A percentile compares a stretch with the other conserved stretches of the same genome.
Conservation (phyloP, 2,797 vertebrate species). For the Acanthopagrus latus region DNA sequence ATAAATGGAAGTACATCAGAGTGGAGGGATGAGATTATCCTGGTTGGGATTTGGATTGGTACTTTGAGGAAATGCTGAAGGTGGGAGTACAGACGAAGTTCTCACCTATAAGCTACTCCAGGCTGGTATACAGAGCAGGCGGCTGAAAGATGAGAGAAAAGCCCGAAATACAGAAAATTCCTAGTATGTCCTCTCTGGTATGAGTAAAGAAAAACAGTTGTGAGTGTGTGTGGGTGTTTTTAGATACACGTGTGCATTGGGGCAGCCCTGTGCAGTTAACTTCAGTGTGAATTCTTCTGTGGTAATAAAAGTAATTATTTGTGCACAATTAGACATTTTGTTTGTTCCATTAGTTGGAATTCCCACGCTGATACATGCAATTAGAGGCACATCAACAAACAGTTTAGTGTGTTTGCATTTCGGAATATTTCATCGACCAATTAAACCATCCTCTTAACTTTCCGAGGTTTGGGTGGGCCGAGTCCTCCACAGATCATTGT, state of each 20-base stretch:
- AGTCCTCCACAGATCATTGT: constrained; percentile 24
- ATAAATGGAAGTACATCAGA: constrained; percentile 84
- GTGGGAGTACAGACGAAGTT: constrained; percentile 74
- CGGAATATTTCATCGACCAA: constrained; percentile 47
- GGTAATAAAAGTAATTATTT: constrained; percentile 53
- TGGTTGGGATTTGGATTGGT: constrained; percentile 79
- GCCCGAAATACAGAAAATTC: constrained; percentile 40
- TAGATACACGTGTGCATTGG: too few species aligned
- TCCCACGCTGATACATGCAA: constrained; percentile 53
- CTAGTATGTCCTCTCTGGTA: not conserved
- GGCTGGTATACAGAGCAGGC: constrained; percentile 32
- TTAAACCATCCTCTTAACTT: constrained; percentile 42
- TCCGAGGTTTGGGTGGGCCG: constrained; percentile 11
- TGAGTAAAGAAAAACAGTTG: constrained; percentile 14
- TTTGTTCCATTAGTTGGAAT: constrained; percentile 50
- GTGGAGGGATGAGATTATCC: constrained; percentile 82
- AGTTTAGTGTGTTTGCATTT: constrained; percentile 24
- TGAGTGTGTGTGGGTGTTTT: not conserved
- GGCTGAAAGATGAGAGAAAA: constrained; percentile 57
- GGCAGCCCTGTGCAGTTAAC: not conserved
- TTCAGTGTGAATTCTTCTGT: constrained; percentile 22
- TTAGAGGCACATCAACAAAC: constrained; percentile 53
- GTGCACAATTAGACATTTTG: constrained; percentile 55
- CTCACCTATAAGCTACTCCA: constrained; percentile 73
- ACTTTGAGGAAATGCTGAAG: constrained; percentile 81